Evolutionary conservation across 2,113 vertebrate species (phyloP).

Genomic region (Brevimyrus niger): DNA sequence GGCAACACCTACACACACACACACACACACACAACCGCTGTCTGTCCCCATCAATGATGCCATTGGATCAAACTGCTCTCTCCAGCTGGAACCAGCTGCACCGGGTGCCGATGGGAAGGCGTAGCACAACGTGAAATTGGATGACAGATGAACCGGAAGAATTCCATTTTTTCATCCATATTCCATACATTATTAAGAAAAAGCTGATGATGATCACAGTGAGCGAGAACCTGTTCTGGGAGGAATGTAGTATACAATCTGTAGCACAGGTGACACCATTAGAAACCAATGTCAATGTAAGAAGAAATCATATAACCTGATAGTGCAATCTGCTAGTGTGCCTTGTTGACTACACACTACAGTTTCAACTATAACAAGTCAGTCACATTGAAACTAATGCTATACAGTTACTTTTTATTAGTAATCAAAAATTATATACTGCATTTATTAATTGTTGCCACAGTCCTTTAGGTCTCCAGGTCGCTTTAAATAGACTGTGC

Average conservation of each 20-base stretch:
- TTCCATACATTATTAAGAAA: background rate
- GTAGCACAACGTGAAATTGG: background rate
- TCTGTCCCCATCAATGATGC: background rate
- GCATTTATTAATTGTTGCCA: background rate
- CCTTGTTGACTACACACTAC: background rate
- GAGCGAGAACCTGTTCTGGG: background rate
- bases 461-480: background rate
- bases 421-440: background rate
- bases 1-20: background rate
- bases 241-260: background rate
- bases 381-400: background rate
- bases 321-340: background rate
- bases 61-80: background rate
- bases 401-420: background rate
- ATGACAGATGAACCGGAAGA: background rate
- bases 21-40: background rate
- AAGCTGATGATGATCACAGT: background rate
- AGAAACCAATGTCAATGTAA: background rate
- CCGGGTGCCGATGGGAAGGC: background rate
- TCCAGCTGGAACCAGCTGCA: background rate
- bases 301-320: background rate
- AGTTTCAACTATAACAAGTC: background rate
- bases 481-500: background rate
- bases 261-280: background rate
- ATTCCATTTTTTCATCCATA: background rate